phyloP scores from a whole-genome alignment of 1,140 invertebrate species.

The Penaeus vannamei region DNA sequence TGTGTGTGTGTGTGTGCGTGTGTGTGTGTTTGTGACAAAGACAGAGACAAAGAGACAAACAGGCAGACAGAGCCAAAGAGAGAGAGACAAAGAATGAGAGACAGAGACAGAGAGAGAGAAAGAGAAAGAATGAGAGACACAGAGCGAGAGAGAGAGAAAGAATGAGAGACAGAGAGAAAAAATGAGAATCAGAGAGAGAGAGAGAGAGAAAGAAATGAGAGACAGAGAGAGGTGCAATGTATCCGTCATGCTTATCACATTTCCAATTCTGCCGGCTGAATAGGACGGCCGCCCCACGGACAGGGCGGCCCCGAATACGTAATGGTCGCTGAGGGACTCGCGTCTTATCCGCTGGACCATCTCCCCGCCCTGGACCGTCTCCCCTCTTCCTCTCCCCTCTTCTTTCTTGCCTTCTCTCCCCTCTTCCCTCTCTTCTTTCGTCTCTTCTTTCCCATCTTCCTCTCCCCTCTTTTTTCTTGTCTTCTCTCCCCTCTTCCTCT shows the following conservation, averaged over 20 bases:
- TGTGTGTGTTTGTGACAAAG: background rate
- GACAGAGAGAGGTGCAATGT: constrained; percentile 5
- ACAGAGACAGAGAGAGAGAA: background rate
- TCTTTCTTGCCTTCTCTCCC: background rate
- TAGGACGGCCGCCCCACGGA: constrained; percentile 3
- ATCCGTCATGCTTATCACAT: constrained; percentile 18
- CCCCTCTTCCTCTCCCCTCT: background rate
- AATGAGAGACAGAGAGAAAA: background rate
- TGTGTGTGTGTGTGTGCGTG: no score
- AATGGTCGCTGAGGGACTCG: background rate
- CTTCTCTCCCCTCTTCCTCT: background rate
- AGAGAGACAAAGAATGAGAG: constrained; percentile 4
- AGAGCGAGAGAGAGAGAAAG: constrained; percentile 33
- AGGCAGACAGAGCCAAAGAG: background rate
- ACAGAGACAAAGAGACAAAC: background rate
- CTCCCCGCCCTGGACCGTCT: background rate
- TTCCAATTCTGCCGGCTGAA: constrained; percentile 23
- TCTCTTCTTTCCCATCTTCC: background rate
- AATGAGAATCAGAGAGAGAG: background rate
- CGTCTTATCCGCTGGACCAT: background rate
- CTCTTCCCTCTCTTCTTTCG: background rate
- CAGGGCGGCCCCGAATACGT: background rate
- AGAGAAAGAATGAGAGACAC: constrained; percentile 8
- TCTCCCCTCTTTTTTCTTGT: background rate
- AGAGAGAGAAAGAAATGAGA: background rate